Evolutionary conservation across 2,888 invertebrate species (phyloP), one percentile per base, ranked within the genome.

Genomic region (Scrobipalpa costella): DNA sequence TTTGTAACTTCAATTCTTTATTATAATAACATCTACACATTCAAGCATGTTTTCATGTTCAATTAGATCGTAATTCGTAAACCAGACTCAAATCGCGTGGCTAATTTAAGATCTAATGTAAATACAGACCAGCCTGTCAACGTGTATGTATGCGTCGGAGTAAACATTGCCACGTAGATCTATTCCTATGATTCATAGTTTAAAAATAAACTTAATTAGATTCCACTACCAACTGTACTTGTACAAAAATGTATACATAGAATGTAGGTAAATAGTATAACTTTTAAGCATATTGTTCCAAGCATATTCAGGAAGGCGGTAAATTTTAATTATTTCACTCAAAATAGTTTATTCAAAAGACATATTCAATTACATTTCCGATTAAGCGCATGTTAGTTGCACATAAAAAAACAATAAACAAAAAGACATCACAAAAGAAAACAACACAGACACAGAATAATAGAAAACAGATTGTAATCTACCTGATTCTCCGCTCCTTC

Each of bases 401-500:
- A 27, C n/a, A 55, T 9, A 27, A 21, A 11, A 13, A 55, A 55
- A 34, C 15, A 1, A 33, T 0, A 55, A 55, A 27, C 27, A 11
- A 34, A 55, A 7, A 9, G 34, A 55, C 55, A 27, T 34, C 55
- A 55, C 55, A 55, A 34, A 55, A 55, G 15, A n/a, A 1, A 40
- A 44, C 44, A 44, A 33, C 33, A 33, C 27, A 52, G 11, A 52
- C 52, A 33, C 19, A 52, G 13, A 7, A 60, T n/a, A 47, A 49
- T n/a, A 15, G 27, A 27, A 36, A 58, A 27, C 15, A 27, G 44
- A 19, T 63, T 59, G 76, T 86, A 27, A 55, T 8, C 50, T 55
- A 91, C 90, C 90, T 91, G 90, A 85, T 89, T 89, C 76, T 89
- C 90, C 73, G 88, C 84, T 86, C 88, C 90, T 86, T 85, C 84